phyloP scores from a whole-genome alignment of 2,888 invertebrate genomes.

The Drosophila anceps region DNA sequence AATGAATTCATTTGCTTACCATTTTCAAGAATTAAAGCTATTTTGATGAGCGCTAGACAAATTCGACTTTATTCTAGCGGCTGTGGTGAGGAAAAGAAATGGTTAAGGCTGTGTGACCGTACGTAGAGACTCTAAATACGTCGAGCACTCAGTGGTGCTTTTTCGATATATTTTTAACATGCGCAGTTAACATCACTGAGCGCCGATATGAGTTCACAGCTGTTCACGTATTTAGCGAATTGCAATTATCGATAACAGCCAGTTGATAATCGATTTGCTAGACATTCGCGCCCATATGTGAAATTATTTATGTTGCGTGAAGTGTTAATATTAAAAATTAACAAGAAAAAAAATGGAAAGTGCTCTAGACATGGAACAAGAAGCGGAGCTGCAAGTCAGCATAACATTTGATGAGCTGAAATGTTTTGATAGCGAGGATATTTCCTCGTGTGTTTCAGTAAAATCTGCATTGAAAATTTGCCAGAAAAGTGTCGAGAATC shows the following conservation, averaged over 20 bases:
- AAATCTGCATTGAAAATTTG: constrained; percentile 48
- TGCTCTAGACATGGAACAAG: background rate
- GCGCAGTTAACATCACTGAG: constrained; percentile 1
- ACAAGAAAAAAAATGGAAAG: constrained; percentile 18
- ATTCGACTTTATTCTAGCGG: constrained; percentile 6
- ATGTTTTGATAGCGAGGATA: constrained; percentile 37
- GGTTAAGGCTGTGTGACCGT: background rate
- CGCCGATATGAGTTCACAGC: background rate
- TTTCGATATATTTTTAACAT: background rate
- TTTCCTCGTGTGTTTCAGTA: constrained; percentile 25
- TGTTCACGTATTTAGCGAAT: constrained; percentile 19
- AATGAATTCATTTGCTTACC: constrained; percentile 9
- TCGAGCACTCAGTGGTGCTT: constrained; percentile 4
- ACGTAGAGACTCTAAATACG: background rate
- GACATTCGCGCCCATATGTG: constrained; percentile 38
- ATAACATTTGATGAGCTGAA: constrained; percentile 51
- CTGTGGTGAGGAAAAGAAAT: constrained; percentile 36
- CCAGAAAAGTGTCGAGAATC: constrained; percentile 30
- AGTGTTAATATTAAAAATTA: background rate
- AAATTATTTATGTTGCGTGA: constrained; percentile 3
- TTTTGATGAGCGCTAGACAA: constrained; percentile 1
- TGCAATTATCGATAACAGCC: background rate
- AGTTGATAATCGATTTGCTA: constrained; percentile 7
- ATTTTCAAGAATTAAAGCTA: background rate
- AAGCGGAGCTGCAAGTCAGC: background rate